A percentile compares a stretch with the other conserved stretches of the same genome.
Conservation (phyloP, 2,797 vertebrate genomes). For the Nannoperca obscura region DNA sequence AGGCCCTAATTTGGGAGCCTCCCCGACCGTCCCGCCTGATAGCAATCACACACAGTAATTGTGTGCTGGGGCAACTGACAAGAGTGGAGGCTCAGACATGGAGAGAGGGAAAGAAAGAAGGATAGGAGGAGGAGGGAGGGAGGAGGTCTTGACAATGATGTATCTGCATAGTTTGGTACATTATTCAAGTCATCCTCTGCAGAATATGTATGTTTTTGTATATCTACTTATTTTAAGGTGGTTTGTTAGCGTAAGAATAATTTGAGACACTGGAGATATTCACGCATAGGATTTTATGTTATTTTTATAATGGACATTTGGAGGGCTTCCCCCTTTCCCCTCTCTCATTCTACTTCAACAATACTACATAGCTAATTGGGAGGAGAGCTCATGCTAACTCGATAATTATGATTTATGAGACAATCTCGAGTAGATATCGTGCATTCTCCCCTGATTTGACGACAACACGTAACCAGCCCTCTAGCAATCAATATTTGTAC, state of each 20-base stretch:
- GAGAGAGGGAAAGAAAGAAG: constrained; percentile 87
- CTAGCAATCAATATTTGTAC: constrained; percentile 80
- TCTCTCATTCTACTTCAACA: constrained; percentile 73
- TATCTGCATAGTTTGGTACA: constrained; percentile 82
- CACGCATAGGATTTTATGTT: constrained; percentile 33
- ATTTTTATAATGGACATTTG: constrained; percentile 52
- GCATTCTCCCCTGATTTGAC: constrained; percentile 82
- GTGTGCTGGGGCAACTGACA: constrained; percentile 95
- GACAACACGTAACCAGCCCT: constrained; percentile 78
- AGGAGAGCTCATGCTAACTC: constrained; percentile 88
- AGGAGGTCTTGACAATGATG: constrained; percentile 80
- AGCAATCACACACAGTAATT: constrained; percentile 99
- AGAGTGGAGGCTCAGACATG: constrained; percentile 82
- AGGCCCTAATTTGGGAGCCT: constrained; percentile 99
- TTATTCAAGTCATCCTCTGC: constrained; percentile 81
- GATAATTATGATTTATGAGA: constrained; percentile 94
- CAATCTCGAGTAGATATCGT: constrained; percentile 83
- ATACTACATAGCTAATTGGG: constrained; percentile 90
- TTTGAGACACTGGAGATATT: constrained; percentile 31
- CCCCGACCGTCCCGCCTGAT: constrained; percentile 97
- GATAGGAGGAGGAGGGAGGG: constrained; percentile 62
- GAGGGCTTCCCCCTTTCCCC: constrained; percentile 33
- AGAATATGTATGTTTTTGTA: constrained; percentile 65
- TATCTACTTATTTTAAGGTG: constrained; percentile 55
- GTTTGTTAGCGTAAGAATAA: constrained; percentile 57